phyloP scores from a whole-genome alignment of 2,113 vertebrate species.

The Antechinus stuartii region DNA sequence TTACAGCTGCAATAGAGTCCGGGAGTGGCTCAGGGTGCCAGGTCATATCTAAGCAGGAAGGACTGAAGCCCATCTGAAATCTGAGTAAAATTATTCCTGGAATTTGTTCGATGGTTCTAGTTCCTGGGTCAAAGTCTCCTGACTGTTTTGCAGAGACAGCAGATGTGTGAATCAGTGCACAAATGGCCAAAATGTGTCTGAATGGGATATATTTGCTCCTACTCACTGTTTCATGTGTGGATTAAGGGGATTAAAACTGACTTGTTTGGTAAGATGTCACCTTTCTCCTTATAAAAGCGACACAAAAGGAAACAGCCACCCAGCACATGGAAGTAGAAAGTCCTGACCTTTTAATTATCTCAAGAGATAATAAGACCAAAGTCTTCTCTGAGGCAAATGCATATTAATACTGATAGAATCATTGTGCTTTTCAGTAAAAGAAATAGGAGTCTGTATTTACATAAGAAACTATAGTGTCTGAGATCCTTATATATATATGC shows the following conservation, averaged over 20 bases:
- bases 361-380: slow-evolving; percentile 78
- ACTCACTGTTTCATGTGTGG: not conserved
- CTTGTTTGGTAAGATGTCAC: not conserved
- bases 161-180: not conserved
- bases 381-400: slow-evolving; percentile 74
- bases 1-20: not conserved
- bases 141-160: not conserved
- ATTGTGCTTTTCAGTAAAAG: slow-evolving; percentile 84
- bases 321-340: slow-evolving; percentile 15
- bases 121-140: not conserved
- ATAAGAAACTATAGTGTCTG: slow-evolving; percentile 90
- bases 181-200: not conserved
- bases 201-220: not conserved
- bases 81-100: not conserved
- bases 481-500: slow-evolving; percentile 86
- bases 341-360: slow-evolving; percentile 75
- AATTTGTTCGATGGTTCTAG: not conserved
- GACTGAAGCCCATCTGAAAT: not conserved
- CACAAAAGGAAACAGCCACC: not conserved
- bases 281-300: not conserved
- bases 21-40: not conserved
- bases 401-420: slow-evolving; percentile 75
- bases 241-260: not conserved
- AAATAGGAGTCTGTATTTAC: slow-evolving; percentile 87
- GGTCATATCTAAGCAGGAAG: not conserved